Conservation (phyloP, 2,113 vertebrate species). For the Nasalis larvatus region DNA sequence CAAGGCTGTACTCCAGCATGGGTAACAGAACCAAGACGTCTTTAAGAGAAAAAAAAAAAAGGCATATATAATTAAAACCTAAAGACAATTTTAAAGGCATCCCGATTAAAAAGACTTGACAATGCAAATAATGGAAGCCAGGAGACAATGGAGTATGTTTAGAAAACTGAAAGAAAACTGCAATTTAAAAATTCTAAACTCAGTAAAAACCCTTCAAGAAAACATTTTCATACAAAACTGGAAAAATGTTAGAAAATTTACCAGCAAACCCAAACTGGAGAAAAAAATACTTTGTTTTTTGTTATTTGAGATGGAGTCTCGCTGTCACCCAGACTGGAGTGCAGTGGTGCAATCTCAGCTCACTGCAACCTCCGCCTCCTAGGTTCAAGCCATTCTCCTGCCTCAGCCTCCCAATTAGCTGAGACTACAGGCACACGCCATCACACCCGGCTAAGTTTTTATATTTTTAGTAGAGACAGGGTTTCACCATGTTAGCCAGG, state of each 20-base stretch:
- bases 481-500: no score
- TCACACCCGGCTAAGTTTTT: no score
- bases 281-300: neutral
- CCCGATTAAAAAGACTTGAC: neutral
- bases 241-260: neutral
- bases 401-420: no score
- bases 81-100: neutral
- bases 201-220: neutral
- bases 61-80: neutral
- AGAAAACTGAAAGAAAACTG: neutral
- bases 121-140: neutral
- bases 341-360: no score
- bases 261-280: neutral
- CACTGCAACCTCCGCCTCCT: no score
- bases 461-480: no score
- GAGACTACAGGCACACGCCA: no score
- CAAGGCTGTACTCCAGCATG: no score
- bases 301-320: no score
- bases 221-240: neutral
- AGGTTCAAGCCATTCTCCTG: no score
- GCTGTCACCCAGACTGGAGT: no score
- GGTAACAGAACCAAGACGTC: no score
- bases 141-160: neutral
- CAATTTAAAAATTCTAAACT: neutral
- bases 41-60: neutral